These are phyloP conservation scores for Tyrophagus putrescentiae DNA, from an alignment of 1,140 invertebrate species.

Conservation along the genomic window DNA sequence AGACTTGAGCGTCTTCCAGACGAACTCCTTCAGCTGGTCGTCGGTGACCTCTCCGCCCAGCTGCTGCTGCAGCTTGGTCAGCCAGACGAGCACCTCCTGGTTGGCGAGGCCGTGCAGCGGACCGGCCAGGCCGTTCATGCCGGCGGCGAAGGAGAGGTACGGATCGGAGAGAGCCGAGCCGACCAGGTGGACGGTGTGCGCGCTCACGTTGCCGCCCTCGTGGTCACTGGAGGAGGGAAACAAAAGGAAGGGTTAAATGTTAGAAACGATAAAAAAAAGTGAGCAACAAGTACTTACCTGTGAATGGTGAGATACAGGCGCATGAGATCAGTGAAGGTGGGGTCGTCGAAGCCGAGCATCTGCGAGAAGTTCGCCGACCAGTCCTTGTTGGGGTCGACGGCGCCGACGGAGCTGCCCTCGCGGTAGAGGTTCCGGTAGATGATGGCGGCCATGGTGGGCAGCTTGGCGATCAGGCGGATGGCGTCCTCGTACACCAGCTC, in stretches of 20 bases:
- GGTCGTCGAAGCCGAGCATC: constrained; percentile 45
- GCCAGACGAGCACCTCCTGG: constrained; percentile 40
- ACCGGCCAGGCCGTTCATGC: constrained; percentile 45
- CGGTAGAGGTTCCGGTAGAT: constrained; percentile 46
- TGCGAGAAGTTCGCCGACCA: constrained; percentile 44
- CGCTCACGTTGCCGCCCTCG: constrained; percentile 46
- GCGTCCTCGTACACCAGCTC: constrained; percentile 43
- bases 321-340: constrained; percentile 43
- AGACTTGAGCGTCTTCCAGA: constrained; percentile 44
- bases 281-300: constrained; percentile 31
- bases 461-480: constrained; percentile 47
- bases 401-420: constrained; percentile 40
- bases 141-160: constrained; percentile 44
- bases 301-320: constrained; percentile 46
- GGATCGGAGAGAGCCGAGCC: constrained; percentile 46
- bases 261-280: neutral
- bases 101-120: constrained; percentile 47
- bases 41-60: constrained; percentile 39
- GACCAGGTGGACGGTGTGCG: constrained; percentile 45
- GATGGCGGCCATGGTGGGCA: constrained; percentile 44
- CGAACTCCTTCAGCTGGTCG: constrained; percentile 41
- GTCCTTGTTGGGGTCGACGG: constrained; percentile 43
- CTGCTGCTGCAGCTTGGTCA: constrained; percentile 35
- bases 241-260: neutral
- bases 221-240: constrained; percentile 36